phyloP scores from a whole-genome alignment of 2,113 vertebrate species.

The Ammodytes dubius region DNA sequence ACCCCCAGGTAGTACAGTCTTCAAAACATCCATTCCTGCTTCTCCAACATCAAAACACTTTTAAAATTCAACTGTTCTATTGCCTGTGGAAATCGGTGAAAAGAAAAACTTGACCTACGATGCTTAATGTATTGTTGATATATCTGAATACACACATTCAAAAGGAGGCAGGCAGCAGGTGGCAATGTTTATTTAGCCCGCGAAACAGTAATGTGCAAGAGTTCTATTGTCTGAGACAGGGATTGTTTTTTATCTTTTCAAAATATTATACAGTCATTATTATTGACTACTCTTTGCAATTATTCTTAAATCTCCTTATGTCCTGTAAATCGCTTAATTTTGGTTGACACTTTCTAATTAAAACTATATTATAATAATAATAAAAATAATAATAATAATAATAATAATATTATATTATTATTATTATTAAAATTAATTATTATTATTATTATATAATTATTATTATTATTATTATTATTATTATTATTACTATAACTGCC shows the following conservation, averaged over 20 bases:
- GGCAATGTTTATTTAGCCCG: constrained; percentile 79
- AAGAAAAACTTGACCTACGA: constrained; percentile 7
- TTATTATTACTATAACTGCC: neutral
- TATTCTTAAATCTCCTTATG: neutral
- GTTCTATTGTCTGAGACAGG: constrained; percentile 12
- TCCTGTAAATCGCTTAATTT: neutral
- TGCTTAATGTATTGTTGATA: constrained; percentile 28
- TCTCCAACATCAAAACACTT: constrained; percentile 24
- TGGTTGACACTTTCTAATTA: neutral
- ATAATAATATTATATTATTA: neutral
- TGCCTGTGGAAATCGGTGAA: constrained; percentile 26
- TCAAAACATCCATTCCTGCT: constrained; percentile 19
- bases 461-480: neutral
- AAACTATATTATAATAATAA: neutral
- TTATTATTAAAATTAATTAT: neutral
- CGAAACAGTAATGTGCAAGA: constrained; percentile 3
- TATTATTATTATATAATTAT: neutral
- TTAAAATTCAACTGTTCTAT: constrained; percentile 41
- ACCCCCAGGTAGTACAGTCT: constrained; percentile 14
- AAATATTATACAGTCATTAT: neutral
- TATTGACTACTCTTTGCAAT: neutral
- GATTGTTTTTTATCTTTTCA: neutral
- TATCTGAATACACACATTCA: constrained; percentile 28
- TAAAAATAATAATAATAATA: too few relatives aligned
- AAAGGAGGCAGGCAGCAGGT: constrained; percentile 74